phyloP scores from a whole-genome alignment of 2,113 vertebrate species.

The Brachypteracias leptosomus region DNA sequence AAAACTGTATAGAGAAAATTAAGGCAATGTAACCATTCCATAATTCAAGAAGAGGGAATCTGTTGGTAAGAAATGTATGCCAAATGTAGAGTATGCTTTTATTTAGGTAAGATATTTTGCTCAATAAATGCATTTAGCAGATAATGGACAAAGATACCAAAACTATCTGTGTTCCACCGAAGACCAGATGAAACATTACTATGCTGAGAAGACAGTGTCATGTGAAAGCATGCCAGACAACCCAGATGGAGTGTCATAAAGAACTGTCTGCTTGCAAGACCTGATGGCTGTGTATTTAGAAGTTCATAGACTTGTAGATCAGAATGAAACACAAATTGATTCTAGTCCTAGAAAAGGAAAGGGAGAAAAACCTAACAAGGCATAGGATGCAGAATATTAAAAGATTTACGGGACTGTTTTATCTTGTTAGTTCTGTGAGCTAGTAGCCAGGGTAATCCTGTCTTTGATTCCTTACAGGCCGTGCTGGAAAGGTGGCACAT shows the following conservation, averaged over 20 bases:
- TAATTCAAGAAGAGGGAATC: not conserved
- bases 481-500: not conserved
- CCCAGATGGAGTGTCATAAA: not conserved
- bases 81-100: not conserved
- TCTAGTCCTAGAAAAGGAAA: not conserved
- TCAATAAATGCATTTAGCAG: not conserved
- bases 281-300: constrained; percentile 1
- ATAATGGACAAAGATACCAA: not conserved
- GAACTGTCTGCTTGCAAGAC: not conserved
- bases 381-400: not conserved
- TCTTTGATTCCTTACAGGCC: not conserved
- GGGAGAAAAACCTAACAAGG: not conserved
- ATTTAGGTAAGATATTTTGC: not conserved
- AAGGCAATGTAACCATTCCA: not conserved
- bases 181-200: constrained; percentile 7
- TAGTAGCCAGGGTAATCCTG: not conserved
- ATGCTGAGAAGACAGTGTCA: constrained; percentile 14
- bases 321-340: not conserved
- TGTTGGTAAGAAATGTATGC: not conserved
- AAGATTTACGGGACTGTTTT: not conserved
- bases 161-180: not conserved
- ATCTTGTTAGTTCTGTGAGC: not conserved
- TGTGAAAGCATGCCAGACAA: constrained; percentile 35
- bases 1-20: not conserved
- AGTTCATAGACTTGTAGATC: constrained; percentile 25